Evolutionary conservation across 2,888 invertebrate genomes (phyloP).

Genomic region (Aspidapion aeneum): DNA sequence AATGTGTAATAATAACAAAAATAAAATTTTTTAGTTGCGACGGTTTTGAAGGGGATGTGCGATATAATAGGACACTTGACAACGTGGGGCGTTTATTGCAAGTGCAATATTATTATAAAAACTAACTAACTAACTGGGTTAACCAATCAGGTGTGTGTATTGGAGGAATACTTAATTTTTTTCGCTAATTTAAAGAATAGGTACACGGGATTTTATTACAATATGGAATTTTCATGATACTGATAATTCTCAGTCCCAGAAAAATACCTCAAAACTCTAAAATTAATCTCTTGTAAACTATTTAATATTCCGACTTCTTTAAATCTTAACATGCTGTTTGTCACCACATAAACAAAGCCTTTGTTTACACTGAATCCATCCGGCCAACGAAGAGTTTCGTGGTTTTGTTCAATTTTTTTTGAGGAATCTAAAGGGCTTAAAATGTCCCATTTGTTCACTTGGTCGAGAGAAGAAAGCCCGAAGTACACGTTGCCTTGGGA

Average conservation of each 20-base stretch:
- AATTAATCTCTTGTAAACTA: slow-evolving; percentile 3
- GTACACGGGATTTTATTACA: too few species aligned
- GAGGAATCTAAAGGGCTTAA: slow-evolving; percentile 35
- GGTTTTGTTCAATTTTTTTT: slow-evolving; percentile 58
- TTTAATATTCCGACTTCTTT: not conserved
- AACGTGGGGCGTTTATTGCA: too few species aligned
- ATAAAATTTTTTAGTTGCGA: too few species aligned
- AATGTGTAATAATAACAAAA: too few species aligned
- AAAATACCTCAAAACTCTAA: slow-evolving; percentile 5
- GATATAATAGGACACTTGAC: too few species aligned
- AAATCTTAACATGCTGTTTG: slow-evolving; percentile 48
- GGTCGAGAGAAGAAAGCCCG: slow-evolving; percentile 62
- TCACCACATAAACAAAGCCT: slow-evolving; percentile 60
- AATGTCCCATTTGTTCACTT: slow-evolving; percentile 67
- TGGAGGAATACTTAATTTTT: too few species aligned
- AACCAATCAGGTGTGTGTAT: too few species aligned
- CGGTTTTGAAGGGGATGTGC: too few species aligned
- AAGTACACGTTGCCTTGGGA: slow-evolving; percentile 61
- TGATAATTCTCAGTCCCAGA: slow-evolving; percentile 6
- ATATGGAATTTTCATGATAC: not conserved
- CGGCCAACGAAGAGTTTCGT: slow-evolving; percentile 64
- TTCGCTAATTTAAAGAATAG: too few species aligned
- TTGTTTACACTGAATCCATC: slow-evolving; percentile 63
- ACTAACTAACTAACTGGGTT: too few species aligned
- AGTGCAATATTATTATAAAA: too few species aligned